Base-by-base conservation (phyloP, 1,140 invertebrate genomes). In the Diachasma alloeum region DNA sequence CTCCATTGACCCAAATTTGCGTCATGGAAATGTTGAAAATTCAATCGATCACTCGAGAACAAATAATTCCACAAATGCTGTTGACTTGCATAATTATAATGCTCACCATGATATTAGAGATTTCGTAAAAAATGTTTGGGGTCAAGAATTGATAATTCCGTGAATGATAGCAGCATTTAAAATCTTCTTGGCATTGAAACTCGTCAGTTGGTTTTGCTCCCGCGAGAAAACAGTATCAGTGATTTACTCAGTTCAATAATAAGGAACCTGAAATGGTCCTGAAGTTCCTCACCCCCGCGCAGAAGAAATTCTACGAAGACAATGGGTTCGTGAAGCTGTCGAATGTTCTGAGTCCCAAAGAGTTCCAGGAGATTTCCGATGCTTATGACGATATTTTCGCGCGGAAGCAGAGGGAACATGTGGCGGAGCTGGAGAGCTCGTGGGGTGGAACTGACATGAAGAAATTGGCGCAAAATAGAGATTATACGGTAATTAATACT, bases 241-340 rank as follows among this genome's bases (percentile, higher is more conserved):
- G n/a, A 46, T 46, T 46, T 4, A 5, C 10, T 9, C n/a, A 4
- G 11, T 46, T n/a, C 2, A 46, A 4, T n/a, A 46, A 15, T 46
- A 11, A 15, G 10, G n/a, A 5, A 5, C 10, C 9, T 9, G 17
- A 15, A 19, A 53, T 53, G 48, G 17, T 5, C 15, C 80, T 89
- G 19, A 88, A 87, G 24, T 84, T 87, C 79, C 80, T 91, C 42
- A 89, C 88, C 2, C 13, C 79, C 0, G 86, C 90, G 13, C 86
- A 92, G 80, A 89, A 88, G 39, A 67, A 89, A 69, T 91, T 88
- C 76, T 92, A 89, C 80, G 75, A 86, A 2, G 86, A 91, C 13
- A 91, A 92, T 83, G 91, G 91, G 15, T 92, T 86, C 71, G 83
- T 92, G 13, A 88, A 91, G 72, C 74, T 92, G 4, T 82, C 85